These are phyloP conservation scores for Falco columbarius DNA, from an alignment of 2,797 vertebrate species.

Conservation along the genomic window DNA sequence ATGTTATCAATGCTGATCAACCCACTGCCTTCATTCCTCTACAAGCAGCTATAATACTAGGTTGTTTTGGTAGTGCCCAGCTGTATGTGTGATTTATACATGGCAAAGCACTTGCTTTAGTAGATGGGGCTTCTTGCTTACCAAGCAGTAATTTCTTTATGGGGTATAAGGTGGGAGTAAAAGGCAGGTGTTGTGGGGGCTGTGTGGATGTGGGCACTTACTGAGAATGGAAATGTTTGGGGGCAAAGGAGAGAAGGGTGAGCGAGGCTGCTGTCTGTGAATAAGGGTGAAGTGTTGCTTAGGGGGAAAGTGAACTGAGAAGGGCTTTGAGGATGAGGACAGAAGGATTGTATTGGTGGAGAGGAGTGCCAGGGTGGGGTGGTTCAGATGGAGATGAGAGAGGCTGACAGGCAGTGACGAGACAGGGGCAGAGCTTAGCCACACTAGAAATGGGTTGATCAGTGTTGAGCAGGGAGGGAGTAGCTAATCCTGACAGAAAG, in stretches of 20 bases:
- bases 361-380: background rate
- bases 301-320: background rate
- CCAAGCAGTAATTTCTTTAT: background rate
- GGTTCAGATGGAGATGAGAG: background rate
- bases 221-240: background rate
- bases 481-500: background rate
- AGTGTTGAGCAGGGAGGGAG: background rate
- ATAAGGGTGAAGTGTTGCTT: fast-evolving
- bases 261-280: background rate
- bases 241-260: background rate
- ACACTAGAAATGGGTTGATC: background rate
- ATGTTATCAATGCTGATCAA: too few relatives aligned
- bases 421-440: background rate
- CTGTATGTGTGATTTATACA: background rate
- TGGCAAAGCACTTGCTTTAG: background rate
- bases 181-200: background rate
- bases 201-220: background rate
- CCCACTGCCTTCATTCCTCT: too few relatives aligned
- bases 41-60: background rate
- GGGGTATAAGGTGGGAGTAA: background rate
- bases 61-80: background rate
- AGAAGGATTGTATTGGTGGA: background rate
- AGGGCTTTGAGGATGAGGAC: background rate
- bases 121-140: background rate
- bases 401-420: background rate